Evolutionary conservation across 2,113 vertebrate species (phyloP), one percentile per base, ranked within the genome.

Genomic region (Hystrix cristata): DNA sequence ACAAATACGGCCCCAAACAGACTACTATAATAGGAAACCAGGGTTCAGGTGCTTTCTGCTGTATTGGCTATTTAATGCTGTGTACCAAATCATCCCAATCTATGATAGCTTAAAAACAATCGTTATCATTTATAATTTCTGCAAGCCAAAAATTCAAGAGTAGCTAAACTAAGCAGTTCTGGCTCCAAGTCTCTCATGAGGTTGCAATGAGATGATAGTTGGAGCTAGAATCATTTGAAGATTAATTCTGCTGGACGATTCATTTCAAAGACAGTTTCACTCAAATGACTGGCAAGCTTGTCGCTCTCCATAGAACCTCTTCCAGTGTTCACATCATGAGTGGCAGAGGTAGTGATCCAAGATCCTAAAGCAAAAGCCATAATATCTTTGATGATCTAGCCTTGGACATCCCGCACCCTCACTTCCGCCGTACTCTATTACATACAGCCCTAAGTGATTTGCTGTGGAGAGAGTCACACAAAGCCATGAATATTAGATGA

Each of bases 391-490:
- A 87, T 0, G 9, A 53, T 38, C 31, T 65, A 59, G 34, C 7
- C 38, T 87, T 83, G 25, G 14, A n/a, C 84, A 10, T 80, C 86
- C 81, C 18, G 51, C 7, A 93, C 9, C 23, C 31, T 62, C 9
- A 51, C 2, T 79, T 91, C 38, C 72, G 64, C 31, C 48, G 18
- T 72, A 65, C 11, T 87, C 71, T 64, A 2, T 15, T 64, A 31
- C 18, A 76, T 19, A 69, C 7, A 78, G 11, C n/a, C 5, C 53
- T 57, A n/a, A 78, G 15, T 71, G 55, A 82, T 62, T 82, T 87
- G 79, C 0, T 8, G 2, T 55, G 43, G 29, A 12, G 4, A 59
- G 4, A n/a, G 80, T 10, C 18, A 59, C 7, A 14, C 16, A 31
- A 71, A 29, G 60, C 12, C 7, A 23, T 29, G 27, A 92, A 31